Percentiles rank a stretch among this genome's conserved stretches.
These are phyloP conservation scores for Pristiophorus japonicus DNA, from an alignment of 2,113 vertebrate genomes.

Conservation along the genomic window DNA sequence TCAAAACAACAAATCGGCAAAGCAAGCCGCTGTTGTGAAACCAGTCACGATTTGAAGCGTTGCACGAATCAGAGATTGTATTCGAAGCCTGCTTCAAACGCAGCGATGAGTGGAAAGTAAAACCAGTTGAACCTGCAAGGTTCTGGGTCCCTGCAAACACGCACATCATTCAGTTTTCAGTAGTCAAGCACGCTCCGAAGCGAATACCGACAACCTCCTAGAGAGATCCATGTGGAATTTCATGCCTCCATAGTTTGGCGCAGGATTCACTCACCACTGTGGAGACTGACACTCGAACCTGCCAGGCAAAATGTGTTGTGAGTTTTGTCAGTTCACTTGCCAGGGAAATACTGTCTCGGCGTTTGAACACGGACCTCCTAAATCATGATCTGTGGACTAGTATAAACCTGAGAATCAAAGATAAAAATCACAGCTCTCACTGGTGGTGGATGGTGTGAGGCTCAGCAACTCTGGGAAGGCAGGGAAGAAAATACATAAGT, in stretches of 20 bases:
- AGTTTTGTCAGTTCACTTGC: neutral
- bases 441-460: neutral
- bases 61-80: neutral
- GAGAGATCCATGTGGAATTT: neutral
- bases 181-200: neutral
- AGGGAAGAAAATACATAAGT: neutral
- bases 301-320: neutral
- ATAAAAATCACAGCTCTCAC: neutral
- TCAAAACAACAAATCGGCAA: neutral
- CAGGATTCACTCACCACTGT: neutral
- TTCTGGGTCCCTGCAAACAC: neutral
- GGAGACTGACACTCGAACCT: neutral
- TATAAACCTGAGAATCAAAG: neutral
- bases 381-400: neutral
- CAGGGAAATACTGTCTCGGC: neutral
- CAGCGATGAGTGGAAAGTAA: neutral
- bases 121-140: neutral
- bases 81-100: neutral
- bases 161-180: neutral
- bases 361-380: neutral
- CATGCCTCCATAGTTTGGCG: neutral
- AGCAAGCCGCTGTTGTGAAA: neutral
- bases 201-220: neutral
- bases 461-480: neutral
- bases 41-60: neutral